These are phyloP conservation scores for Pangasius sanitwongsei DNA, from an alignment of 2,797 vertebrate genomes.

Conservation along the genomic window DNA sequence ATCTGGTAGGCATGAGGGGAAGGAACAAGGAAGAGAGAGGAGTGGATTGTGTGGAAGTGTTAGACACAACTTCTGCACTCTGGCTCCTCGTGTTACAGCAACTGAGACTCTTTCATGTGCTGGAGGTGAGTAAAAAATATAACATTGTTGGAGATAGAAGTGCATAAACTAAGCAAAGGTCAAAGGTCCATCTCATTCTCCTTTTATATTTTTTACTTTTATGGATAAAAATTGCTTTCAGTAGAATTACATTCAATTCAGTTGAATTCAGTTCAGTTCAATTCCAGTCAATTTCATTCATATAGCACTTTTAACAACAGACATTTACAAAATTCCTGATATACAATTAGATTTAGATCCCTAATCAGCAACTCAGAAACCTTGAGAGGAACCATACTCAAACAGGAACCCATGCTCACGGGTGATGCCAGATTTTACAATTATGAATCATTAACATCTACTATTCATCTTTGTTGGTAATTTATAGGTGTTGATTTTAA, in stretches of 20 bases:
- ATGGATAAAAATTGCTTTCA: background rate
- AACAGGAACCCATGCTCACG: background rate
- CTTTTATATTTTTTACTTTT: background rate
- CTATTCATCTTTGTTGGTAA: background rate
- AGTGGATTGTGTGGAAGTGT: slow-evolving; percentile 36
- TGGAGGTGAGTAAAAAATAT: background rate
- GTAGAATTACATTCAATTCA: background rate
- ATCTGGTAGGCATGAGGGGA: background rate
- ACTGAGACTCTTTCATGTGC: background rate
- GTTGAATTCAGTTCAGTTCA: background rate
- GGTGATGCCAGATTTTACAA: background rate
- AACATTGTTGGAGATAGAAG: background rate
- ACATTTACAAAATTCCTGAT: background rate
- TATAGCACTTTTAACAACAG: background rate
- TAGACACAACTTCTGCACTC: background rate
- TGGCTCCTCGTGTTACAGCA: background rate
- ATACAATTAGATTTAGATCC: background rate
- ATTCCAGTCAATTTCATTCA: background rate
- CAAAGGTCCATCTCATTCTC: background rate
- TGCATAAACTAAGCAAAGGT: background rate
- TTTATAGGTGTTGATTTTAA: background rate
- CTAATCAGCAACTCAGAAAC: background rate
- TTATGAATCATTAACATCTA: background rate
- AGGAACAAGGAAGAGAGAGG: slow-evolving; percentile 7
- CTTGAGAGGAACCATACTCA: background rate